phyloP scores from a whole-genome alignment of 2,797 vertebrate genomes.

The Oreortyx pictus region DNA sequence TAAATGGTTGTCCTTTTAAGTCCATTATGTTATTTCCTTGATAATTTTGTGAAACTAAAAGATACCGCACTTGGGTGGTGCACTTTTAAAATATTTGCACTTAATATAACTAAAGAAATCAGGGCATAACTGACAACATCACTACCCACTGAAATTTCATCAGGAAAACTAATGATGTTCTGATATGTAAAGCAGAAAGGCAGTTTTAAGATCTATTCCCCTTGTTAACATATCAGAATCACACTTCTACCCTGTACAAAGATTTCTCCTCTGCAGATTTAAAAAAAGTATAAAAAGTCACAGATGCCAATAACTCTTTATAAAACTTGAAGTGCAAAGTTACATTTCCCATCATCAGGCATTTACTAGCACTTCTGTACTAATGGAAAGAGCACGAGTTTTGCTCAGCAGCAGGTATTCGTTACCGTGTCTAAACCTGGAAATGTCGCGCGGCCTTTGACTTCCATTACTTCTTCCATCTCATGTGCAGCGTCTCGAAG shows the following conservation, averaged over 20 bases:
- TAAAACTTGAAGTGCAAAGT: background rate
- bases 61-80: background rate
- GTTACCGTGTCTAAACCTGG: conserved; percentile 88
- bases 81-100: background rate
- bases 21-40: background rate
- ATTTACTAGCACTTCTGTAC: background rate
- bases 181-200: background rate
- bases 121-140: background rate
- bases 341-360: background rate
- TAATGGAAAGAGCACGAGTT: background rate
- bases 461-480: conserved; percentile 86
- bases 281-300: background rate
- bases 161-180: background rate
- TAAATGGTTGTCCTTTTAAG: background rate
- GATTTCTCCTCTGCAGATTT: background rate
- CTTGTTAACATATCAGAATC: background rate
- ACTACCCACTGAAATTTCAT: background rate
- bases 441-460: conserved; percentile 83
- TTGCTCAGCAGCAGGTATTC: background rate
- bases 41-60: background rate
- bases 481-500: conserved; percentile 86
- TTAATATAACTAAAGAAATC: background rate
- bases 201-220: background rate
- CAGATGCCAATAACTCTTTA: background rate
- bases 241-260: background rate